Base-by-base conservation (phyloP, 2,113 vertebrate genomes). In the Porphyrio hochstetteri region DNA sequence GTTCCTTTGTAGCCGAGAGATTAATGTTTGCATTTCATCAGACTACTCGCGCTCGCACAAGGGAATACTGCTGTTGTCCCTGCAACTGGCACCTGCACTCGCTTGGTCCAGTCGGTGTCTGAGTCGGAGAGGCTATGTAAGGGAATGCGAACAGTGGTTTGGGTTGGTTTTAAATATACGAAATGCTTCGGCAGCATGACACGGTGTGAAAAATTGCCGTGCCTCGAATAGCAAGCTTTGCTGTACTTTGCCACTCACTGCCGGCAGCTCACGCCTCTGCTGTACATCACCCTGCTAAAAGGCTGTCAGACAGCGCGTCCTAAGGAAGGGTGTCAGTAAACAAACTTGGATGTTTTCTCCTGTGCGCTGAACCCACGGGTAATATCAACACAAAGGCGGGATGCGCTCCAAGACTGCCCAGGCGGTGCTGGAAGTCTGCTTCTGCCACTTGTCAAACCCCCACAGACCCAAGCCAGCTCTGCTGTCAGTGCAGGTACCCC, bases 1-100 rank as follows among this genome's bases (percentile, higher is more conserved):
- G 95, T 96, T 97, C 95, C 95, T 96, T 97, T 97, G 95, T 96
- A 96, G 90, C 80, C 0, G 6, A 46, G 93, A 97, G 96, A 86
- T 94, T 71, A 93, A 95, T 95, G 81, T 88, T 74, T 69, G 55
- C 88, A 69, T 89, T 92, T 88, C 90, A 74, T 88, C 79, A 92
- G 83, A 67, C 89, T 59, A 44, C 82, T 44, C 7, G 35, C 20
- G 5, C 64, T 85, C 91, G 20, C 71, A n/a, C 72, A 7, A 40
- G 85, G 84, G 85, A 96, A 65, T 35, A 24, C 38, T 21, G 88
- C 65, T 16, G 42, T 8, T 11, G 60, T 64, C 88, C 88, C 70
- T 48, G 86, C 69, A 42, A 12, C 84, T 48, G 93, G 87, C 83
- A 96, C 94, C 90, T 95, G 91, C 93, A 5, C 27, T 59, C 27